These are phyloP conservation scores for Hypomesus transpacificus DNA, from an alignment of 2,113 vertebrate species.

Conservation along the genomic window DNA sequence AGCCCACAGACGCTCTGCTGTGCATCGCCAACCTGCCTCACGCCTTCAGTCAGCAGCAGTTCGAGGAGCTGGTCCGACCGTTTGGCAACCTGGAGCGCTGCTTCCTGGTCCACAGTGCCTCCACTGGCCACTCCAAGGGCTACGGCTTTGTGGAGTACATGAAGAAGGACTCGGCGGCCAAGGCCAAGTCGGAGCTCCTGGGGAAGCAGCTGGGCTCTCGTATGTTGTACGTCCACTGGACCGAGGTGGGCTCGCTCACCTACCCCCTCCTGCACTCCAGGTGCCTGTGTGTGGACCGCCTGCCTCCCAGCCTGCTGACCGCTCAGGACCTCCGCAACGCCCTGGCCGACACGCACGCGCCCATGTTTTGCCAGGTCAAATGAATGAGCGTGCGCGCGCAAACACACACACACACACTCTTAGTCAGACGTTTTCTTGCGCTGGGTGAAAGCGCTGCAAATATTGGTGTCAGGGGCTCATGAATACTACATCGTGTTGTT, in stretches of 20 bases:
- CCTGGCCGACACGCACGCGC: slow-evolving; percentile 66
- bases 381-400: background rate
- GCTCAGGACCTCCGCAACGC: slow-evolving; percentile 72
- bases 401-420: background rate
- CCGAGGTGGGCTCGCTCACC: slow-evolving; percentile 83
- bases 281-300: slow-evolving; percentile 84
- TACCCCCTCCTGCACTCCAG: slow-evolving; percentile 79
- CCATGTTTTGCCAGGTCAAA: slow-evolving; percentile 87
- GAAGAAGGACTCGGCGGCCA: slow-evolving; percentile 91
- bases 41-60: slow-evolving; percentile 84
- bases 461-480: background rate
- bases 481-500: background rate
- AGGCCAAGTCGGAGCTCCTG: slow-evolving; percentile 87
- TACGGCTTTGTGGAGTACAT: slow-evolving; percentile 96
- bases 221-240: slow-evolving; percentile 93
- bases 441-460: background rate
- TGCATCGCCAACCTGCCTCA: slow-evolving; percentile 89
- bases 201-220: slow-evolving; percentile 86
- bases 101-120: slow-evolving; percentile 83
- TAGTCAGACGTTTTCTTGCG: background rate
- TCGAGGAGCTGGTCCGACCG: slow-evolving; percentile 89
- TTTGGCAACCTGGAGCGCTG: slow-evolving; percentile 92
- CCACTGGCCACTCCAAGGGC: slow-evolving; percentile 84
- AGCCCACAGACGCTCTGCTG: slow-evolving; percentile 86
- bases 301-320: slow-evolving; percentile 75